Conservation (phyloP, 2,888 invertebrate genomes). For the Hypercompe scribonia region DNA sequence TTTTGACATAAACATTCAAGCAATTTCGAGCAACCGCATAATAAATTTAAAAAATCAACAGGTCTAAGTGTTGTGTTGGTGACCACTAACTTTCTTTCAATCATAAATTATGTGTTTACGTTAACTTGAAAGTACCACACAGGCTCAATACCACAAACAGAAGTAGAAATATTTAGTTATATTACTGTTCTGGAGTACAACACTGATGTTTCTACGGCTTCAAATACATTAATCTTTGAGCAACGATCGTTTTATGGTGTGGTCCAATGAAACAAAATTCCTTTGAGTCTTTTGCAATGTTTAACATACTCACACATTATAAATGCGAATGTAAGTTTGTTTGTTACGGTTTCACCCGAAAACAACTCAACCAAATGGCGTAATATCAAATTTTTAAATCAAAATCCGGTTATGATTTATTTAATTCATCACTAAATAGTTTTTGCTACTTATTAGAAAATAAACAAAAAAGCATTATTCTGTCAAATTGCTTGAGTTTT, state of each 20-base stretch:
- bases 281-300: too few species aligned
- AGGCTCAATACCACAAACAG: constrained; percentile 5
- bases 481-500: too few species aligned
- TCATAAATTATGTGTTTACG: background rate
- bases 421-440: too few species aligned
- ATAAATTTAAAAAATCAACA: background rate
- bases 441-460: too few species aligned
- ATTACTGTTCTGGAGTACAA: background rate
- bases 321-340: too few species aligned
- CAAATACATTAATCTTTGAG: background rate
- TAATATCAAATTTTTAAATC: too few species aligned
- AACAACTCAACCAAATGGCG: too few species aligned
- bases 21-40: background rate
- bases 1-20: background rate
- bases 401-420: too few species aligned
- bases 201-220: background rate
- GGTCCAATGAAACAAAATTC: too few species aligned
- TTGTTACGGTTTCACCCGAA: too few species aligned
- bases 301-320: too few species aligned
- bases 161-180: background rate
- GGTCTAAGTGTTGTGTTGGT: background rate
- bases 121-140: background rate
- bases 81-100: background rate
- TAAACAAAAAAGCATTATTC: too few species aligned
- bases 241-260: constrained; percentile 6